Percentiles rank a stretch among this genome's conserved stretches.
These are phyloP conservation scores for Phrynosoma platyrhinos DNA, from an alignment of 2,113 vertebrate species.

Conservation along the genomic window DNA sequence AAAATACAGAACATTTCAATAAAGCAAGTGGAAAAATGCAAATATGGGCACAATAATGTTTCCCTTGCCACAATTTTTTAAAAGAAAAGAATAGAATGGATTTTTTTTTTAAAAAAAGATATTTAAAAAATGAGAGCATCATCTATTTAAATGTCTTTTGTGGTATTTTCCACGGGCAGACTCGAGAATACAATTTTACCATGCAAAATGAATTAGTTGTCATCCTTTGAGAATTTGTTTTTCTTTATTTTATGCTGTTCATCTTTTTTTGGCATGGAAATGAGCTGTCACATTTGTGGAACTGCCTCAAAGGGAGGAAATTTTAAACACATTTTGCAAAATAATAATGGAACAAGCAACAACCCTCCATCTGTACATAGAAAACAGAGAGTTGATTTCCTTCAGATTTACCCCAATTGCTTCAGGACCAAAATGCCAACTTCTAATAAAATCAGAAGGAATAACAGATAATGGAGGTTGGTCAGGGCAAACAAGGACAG, in stretches of 20 bases:
- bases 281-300: conserved; percentile 18
- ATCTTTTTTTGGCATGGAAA: conserved; percentile 30
- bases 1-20: conserved; percentile 12
- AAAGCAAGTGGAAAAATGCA: conserved; percentile 15
- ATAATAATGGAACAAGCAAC: conserved; percentile 2
- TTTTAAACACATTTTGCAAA: conserved; percentile 19
- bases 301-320: neutral
- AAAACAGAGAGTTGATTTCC: neutral
- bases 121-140: neutral
- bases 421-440: conserved; percentile 15
- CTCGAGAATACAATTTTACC: neutral
- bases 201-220: conserved; percentile 30
- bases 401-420: neutral
- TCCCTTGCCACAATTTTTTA: neutral
- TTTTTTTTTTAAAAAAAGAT: neutral
- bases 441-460: conserved; percentile 22
- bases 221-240: conserved; percentile 4
- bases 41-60: conserved; percentile 1
- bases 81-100: neutral
- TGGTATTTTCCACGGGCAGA: neutral
- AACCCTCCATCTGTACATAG: neutral
- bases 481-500: neutral
- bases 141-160: neutral
- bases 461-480: neutral
- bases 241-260: conserved; percentile 27